Conservation (phyloP, 1,140 invertebrate genomes). For the Asbolus verrucosus region DNA sequence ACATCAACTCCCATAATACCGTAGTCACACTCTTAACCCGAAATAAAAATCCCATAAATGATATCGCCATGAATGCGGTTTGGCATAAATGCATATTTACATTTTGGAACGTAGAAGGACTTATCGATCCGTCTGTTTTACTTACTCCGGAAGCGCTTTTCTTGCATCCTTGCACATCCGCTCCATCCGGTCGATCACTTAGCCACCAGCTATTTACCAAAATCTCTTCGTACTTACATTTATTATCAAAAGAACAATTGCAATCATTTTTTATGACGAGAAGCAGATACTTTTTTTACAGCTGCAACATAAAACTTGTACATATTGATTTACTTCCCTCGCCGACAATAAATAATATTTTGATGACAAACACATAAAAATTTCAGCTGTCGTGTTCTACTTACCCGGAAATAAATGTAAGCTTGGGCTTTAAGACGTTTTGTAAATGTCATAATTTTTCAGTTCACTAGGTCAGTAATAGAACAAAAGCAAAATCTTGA, state of each 20-base stretch:
- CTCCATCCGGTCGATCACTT: too few species aligned
- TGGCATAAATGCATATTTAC: slow-evolving; percentile 47
- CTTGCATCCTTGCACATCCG: background rate
- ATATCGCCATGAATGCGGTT: slow-evolving; percentile 40
- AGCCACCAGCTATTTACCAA: too few species aligned
- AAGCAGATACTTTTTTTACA: slow-evolving; percentile 32
- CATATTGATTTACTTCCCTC: slow-evolving; percentile 27
- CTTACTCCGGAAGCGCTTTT: background rate
- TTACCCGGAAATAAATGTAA: slow-evolving; percentile 38
- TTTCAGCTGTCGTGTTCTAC: slow-evolving; percentile 43
- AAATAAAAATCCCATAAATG: slow-evolving; percentile 45
- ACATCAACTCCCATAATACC: slow-evolving; percentile 36
- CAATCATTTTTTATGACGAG: too few species aligned
- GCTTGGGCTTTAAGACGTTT: slow-evolving; percentile 32
- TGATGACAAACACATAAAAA: slow-evolving; percentile 45
- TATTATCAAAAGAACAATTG: too few species aligned
- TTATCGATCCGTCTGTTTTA: slow-evolving; percentile 30
- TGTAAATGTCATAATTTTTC: slow-evolving; percentile 41
- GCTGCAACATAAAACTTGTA: slow-evolving; percentile 23
- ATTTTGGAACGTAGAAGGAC: slow-evolving; percentile 32
- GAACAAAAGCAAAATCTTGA: slow-evolving; percentile 29
- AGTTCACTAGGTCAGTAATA: slow-evolving; percentile 31
- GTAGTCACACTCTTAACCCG: slow-evolving; percentile 41
- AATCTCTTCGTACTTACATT: too few species aligned
- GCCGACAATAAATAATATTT: slow-evolving; percentile 33